Evolutionary conservation across 30 jellyfish, hydroid and myxozoan species (phyloP), one percentile per base, ranked within the genome.

Genomic region (Rhopilema esculentum): DNA sequence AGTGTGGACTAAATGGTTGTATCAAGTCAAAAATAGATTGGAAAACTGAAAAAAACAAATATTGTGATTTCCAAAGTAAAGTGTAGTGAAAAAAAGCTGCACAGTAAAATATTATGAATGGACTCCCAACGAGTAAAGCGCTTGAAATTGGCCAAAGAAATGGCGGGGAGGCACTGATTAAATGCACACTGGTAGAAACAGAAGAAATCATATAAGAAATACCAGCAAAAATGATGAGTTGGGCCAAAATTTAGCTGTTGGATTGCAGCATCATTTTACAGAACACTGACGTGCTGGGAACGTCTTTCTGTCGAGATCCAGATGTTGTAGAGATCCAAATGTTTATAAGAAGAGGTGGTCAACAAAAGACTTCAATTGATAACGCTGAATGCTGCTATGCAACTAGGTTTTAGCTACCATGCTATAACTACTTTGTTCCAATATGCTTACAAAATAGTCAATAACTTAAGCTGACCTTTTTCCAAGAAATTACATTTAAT

Each of bases 241-340:
- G 12, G 57, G 57, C 12, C 57, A 12, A 40, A 40, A 40, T 6
- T 2, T 40, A 12, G 9, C 6, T 12, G 57, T 40, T 40, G 12
- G 6, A 12, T 2, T 40, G 57, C 12, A 40, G 57, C 12, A 40
- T 40, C 12, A 40, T 6, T 40, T 6, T 12, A 12, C 6, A 40
- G 57, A 40, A 40, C 57, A 40, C 57, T 2, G 12, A 12, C 57
- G 57, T 40, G 57, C 9, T 40, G 12, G 57, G 57, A 12, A 6
- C 57, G 57, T 40, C 57, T 40, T 40, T 40, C 57, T 40, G 57
- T 40, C 9, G 57, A 2, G 57, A 40, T 33, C 84, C 84, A 73
- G 84, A 73, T 73, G 84, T 73, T 73, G 81, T 26, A 6, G 70
- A 31, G 57, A 40, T 12, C 57, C 57, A 40, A n/a, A 30, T 32